A percentile compares a stretch with the other conserved stretches of the same genome.
These are phyloP conservation scores for Sclerurus mexicanus DNA, from an alignment of 2,113 vertebrate genomes.

Conservation along the genomic window DNA sequence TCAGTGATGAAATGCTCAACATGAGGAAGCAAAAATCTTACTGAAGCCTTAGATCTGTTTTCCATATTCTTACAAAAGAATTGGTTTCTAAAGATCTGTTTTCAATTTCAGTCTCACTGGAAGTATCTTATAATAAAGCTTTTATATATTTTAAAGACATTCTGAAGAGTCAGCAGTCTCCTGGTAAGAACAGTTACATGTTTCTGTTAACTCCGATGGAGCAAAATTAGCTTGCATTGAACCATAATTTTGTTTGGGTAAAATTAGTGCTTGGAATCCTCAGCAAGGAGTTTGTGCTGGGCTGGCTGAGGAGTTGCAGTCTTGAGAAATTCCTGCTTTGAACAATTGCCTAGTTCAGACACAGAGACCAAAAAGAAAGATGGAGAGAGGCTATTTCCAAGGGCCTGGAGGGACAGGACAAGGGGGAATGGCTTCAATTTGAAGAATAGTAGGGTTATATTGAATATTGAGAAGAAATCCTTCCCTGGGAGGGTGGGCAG, in stretches of 20 bases:
- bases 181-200: neutral
- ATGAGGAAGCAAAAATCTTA: conserved; percentile 9
- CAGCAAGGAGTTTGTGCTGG: neutral
- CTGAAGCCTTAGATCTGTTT: conserved; percentile 29
- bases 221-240: neutral
- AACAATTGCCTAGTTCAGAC: neutral
- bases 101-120: conserved; percentile 15
- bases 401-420: neutral
- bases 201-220: neutral
- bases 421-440: neutral
- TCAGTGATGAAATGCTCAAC: conserved; percentile 25
- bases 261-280: neutral
- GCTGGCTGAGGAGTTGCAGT: neutral
- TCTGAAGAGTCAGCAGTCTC: neutral
- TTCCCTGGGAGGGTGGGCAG: neutral
- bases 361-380: neutral
- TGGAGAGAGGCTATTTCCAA: too few relatives aligned
- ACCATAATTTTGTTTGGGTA: neutral
- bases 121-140: neutral
- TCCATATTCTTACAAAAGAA: conserved; percentile 15
- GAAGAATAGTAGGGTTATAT: rapidly evolving
- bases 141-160: neutral
- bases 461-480: neutral
- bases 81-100: neutral
- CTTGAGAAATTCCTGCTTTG: neutral